Evolutionary conservation across 2,113 vertebrate genomes (phyloP).

Genomic region (Dicrurus megarhynchus): DNA sequence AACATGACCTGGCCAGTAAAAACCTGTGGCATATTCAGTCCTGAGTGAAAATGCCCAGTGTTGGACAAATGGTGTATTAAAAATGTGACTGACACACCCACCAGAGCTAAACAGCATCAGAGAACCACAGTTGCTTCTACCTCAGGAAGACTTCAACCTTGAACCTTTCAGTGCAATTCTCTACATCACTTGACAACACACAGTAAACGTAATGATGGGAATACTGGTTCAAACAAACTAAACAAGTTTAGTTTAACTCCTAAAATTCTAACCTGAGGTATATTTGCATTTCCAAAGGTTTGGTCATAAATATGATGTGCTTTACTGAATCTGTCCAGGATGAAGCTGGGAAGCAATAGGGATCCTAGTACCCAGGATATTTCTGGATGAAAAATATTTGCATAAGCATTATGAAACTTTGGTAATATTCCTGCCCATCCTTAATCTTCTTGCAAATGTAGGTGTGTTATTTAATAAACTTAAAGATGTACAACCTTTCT

Average conservation of each 20-base stretch:
- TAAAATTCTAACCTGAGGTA: not conserved
- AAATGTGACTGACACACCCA: not conserved
- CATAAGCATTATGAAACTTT: not conserved
- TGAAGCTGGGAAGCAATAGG: conserved; percentile 45
- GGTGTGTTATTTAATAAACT: not conserved
- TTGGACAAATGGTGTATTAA: not conserved
- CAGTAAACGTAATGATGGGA: not conserved
- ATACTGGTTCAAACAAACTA: conserved; percentile 21
- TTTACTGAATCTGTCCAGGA: conserved; percentile 46
- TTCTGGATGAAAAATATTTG: not conserved
- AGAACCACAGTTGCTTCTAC: not conserved
- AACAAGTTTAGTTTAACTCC: conserved; percentile 8
- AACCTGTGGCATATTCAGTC: not conserved
- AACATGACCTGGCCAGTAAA: not conserved
- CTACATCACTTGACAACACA: not conserved
- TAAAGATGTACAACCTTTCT: not conserved
- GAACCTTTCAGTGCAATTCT: not conserved
- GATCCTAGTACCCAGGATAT: not conserved
- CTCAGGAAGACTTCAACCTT: not conserved
- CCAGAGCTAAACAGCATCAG: not conserved
- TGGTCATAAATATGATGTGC: not conserved
- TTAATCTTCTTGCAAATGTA: not conserved
- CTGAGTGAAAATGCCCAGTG: not conserved
- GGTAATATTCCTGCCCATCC: not conserved
- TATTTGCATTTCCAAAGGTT: not conserved